Conservation (phyloP, 2,888 invertebrate genomes). For the Stenodera caucasica region DNA sequence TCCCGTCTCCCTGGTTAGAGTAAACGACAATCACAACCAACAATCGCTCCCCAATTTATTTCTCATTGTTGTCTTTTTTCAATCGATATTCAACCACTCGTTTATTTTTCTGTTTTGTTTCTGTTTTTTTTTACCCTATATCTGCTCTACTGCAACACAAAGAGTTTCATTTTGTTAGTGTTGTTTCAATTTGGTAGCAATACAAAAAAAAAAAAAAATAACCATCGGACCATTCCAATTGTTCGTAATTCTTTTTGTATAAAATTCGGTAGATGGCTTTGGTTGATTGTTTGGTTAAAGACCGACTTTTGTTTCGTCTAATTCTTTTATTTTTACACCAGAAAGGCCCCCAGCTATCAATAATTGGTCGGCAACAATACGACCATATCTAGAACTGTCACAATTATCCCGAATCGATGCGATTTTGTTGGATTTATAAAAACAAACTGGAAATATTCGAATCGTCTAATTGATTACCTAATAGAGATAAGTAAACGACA, state of each 20-base stretch:
- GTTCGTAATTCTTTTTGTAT: slow-evolving; percentile 17
- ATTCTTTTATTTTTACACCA: slow-evolving; percentile 48
- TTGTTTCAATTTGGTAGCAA: slow-evolving; percentile 48
- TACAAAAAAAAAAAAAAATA: slow-evolving; percentile 39
- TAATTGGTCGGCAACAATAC: slow-evolving; percentile 50
- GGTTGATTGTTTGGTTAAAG: slow-evolving; percentile 42
- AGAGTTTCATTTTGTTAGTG: slow-evolving; percentile 51
- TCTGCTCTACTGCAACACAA: not conserved
- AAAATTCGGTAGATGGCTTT: slow-evolving; percentile 13
- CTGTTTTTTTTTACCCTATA: not conserved
- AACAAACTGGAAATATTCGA: not conserved
- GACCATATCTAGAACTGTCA: slow-evolving; percentile 28
- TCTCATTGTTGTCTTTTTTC: slow-evolving; percentile 55
- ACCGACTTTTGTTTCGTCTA: slow-evolving; percentile 46
- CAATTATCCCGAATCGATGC: slow-evolving; percentile 20
- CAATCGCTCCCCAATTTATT: slow-evolving; percentile 56
- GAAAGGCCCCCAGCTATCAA: slow-evolving; percentile 46
- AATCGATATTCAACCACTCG: slow-evolving; percentile 51
- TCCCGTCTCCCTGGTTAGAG: slow-evolving; percentile 38
- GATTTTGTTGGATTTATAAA: not conserved
- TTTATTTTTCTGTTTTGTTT: slow-evolving; percentile 41
- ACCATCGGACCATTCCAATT: slow-evolving; percentile 25
- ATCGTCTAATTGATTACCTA: not conserved
- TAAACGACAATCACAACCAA: slow-evolving; percentile 56
- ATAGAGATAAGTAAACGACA: slow-evolving; percentile 1